These are phyloP conservation scores for Monopis laevigella DNA, from an alignment of 2,888 invertebrate genomes.

Conservation along the genomic window DNA sequence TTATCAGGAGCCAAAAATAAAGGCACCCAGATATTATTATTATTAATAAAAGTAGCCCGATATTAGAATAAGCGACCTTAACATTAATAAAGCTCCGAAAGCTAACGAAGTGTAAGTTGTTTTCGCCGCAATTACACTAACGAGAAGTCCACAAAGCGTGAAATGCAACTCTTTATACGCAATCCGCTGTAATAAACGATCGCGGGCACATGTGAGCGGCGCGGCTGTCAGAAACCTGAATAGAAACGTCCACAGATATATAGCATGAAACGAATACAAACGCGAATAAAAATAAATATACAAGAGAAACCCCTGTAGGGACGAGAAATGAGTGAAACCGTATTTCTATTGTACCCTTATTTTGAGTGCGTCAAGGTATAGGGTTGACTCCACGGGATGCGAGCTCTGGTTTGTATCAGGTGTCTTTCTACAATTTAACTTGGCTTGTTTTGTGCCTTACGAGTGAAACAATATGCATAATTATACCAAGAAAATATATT, in stretches of 20 bases:
- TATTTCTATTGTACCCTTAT: conserved; percentile 38
- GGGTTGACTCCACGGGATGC: conserved; percentile 21
- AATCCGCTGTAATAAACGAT: conserved; percentile 18
- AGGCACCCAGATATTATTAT: no score
- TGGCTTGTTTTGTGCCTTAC: no score
- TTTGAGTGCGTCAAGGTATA: conserved; percentile 15
- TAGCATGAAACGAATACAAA: conserved; percentile 57
- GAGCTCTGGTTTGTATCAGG: conserved; percentile 41
- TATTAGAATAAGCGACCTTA: no score
- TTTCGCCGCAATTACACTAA: conserved; percentile 15
- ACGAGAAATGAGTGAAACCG: conserved; percentile 49
- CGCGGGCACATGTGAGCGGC: conserved; percentile 17
- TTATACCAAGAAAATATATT: no score
- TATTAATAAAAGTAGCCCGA: no score
- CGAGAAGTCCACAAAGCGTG: conserved; percentile 14
- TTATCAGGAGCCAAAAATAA: no score
- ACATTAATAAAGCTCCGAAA: background rate
- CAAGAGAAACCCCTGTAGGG: conserved; percentile 31
- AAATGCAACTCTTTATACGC: conserved; percentile 19
- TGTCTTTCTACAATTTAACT: no score
- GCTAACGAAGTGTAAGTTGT: conserved; percentile 12
- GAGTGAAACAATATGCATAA: no score
- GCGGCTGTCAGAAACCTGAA: conserved; percentile 21
- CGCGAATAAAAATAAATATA: conserved; percentile 57
- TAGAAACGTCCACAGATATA: conserved; percentile 39